Evolutionary conservation across 2,888 invertebrate genomes (phyloP).

Genomic region (Mechanitis messenoides): DNA sequence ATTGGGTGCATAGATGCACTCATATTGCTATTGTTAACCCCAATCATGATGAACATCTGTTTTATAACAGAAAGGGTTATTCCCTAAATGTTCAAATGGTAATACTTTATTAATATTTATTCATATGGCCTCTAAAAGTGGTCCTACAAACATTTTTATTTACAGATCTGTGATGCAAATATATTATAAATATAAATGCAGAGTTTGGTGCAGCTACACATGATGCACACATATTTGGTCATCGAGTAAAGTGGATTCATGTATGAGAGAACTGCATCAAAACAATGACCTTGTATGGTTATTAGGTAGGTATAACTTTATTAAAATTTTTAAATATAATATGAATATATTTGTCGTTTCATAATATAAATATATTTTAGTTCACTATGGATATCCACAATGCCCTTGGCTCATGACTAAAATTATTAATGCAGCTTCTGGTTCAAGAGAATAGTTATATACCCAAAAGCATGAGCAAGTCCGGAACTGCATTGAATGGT

Average conservation of each 20-base stretch:
- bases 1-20: slow-evolving; percentile 31
- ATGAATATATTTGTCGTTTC: background rate
- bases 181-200: too few species aligned
- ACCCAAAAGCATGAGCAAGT: background rate
- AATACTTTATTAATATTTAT: slow-evolving; percentile 6
- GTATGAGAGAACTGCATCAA: slow-evolving; percentile 24
- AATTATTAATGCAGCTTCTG: slow-evolving; percentile 12
- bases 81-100: slow-evolving; percentile 26
- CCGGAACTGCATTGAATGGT: background rate
- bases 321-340: too few species aligned
- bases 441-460: background rate
- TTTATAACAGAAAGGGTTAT: slow-evolving; percentile 23
- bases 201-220: slow-evolving; percentile 24
- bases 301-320: slow-evolving; percentile 18
- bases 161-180: background rate
- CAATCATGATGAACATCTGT: slow-evolving; percentile 26
- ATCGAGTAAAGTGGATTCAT: slow-evolving; percentile 21
- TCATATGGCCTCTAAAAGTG: too few species aligned
- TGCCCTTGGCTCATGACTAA: slow-evolving; percentile 14
- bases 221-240: slow-evolving; percentile 27
- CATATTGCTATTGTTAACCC: slow-evolving; percentile 29
- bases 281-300: slow-evolving; percentile 28
- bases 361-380: slow-evolving; percentile 9
- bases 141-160: background rate
- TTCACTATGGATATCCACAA: slow-evolving; percentile 13